phyloP scores from a whole-genome alignment of 2,888 invertebrate species.

The Lapara coniferarum region DNA sequence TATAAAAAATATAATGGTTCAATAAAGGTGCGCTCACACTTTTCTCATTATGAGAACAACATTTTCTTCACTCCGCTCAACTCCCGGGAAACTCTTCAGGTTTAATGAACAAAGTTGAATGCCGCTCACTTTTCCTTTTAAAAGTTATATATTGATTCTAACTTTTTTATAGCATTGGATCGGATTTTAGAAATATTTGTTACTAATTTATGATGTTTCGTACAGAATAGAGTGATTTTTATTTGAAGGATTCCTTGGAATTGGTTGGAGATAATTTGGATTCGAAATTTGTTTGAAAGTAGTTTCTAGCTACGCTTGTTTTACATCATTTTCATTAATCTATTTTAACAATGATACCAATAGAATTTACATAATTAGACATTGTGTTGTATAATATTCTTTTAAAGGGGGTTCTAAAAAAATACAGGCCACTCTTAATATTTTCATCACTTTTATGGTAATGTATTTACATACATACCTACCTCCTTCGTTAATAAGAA shows the following conservation, averaged over 20 bases:
- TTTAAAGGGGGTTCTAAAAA: too few species aligned
- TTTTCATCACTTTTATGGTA: too few species aligned
- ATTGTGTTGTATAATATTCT: too few species aligned
- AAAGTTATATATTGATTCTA: slow-evolving; percentile 71
- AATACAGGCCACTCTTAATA: too few species aligned
- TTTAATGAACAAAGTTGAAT: slow-evolving; percentile 77
- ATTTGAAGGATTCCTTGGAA: too few species aligned
- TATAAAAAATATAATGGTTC: slow-evolving; percentile 45
- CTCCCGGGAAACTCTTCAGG: slow-evolving; percentile 61
- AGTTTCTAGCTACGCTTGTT: too few species aligned
- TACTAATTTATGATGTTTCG: slow-evolving; percentile 20
- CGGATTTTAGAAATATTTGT: slow-evolving; percentile 44
- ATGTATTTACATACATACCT: too few species aligned
- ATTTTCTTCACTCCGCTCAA: slow-evolving; percentile 56
- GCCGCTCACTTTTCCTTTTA: slow-evolving; percentile 74
- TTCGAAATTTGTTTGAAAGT: not conserved
- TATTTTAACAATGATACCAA: too few species aligned
- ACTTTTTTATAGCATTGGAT: slow-evolving; percentile 65
- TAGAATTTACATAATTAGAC: too few species aligned
- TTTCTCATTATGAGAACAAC: slow-evolving; percentile 61
- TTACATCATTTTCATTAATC: too few species aligned
- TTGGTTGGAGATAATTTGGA: not conserved
- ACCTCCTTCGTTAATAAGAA: too few species aligned
- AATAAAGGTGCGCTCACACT: slow-evolving; percentile 48
- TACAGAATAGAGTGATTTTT: not conserved